Evolutionary conservation across 2,888 invertebrate genomes (phyloP).

Genomic region (Phalangium opilio): DNA sequence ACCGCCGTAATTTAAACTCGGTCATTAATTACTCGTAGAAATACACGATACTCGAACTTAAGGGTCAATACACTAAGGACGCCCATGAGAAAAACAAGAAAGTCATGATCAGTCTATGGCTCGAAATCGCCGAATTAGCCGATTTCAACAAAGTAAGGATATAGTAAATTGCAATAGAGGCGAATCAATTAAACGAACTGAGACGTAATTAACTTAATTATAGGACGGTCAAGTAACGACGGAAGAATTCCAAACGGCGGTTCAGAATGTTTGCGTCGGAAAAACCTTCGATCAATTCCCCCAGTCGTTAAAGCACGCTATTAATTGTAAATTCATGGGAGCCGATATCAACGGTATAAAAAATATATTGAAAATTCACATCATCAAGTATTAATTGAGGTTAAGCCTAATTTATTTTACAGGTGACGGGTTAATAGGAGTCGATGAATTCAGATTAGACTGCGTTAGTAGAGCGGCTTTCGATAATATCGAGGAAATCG

Average conservation of each 20-base stretch:
- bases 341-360: conserved; percentile 58
- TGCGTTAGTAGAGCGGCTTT: conserved; percentile 64
- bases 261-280: conserved; percentile 62
- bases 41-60: conserved; percentile 61
- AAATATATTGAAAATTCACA: too few species aligned
- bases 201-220: conserved; percentile 1
- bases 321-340: conserved; percentile 65
- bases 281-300: conserved; percentile 61
- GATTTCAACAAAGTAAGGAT: conserved; percentile 62
- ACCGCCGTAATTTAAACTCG: too few species aligned
- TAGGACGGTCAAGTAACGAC: conserved; percentile 67
- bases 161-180: background rate
- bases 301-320: conserved; percentile 70
- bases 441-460: conserved; percentile 67
- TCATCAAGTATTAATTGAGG: too few species aligned
- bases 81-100: conserved; percentile 62
- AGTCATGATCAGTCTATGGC: conserved; percentile 68
- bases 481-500: conserved; percentile 55
- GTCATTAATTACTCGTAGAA: conserved; percentile 6
- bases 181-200: background rate
- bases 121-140: conserved; percentile 66
- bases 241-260: conserved; percentile 64
- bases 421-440: conserved; percentile 57
- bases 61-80: conserved; percentile 56
- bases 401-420: conserved; percentile 3